phyloP scores from a whole-genome alignment of 1,140 invertebrate species.

The Parapsyche elsis region DNA sequence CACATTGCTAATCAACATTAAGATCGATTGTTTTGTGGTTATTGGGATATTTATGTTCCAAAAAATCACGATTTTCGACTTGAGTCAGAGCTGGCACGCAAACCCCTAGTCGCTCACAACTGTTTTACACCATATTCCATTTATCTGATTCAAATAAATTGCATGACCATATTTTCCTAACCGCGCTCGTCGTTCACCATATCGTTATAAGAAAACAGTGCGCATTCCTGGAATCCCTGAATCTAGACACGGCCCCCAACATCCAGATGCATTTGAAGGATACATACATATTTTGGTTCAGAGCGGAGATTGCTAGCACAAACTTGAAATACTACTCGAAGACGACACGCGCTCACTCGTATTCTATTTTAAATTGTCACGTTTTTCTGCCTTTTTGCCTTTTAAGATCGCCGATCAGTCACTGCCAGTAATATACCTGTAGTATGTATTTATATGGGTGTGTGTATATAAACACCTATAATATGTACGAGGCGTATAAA shows the following conservation, averaged over 20 bases:
- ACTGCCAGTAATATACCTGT: too few species aligned
- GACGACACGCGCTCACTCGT: background rate
- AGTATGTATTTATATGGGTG: background rate
- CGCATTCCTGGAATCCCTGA: constrained; percentile 34
- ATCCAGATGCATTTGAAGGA: constrained; percentile 31
- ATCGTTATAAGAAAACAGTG: constrained; percentile 21
- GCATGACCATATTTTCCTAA: constrained; percentile 36
- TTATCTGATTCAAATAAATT: constrained; percentile 42
- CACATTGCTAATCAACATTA: too few species aligned
- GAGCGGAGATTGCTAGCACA: background rate
- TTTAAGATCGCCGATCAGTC: background rate
- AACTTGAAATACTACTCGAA: background rate
- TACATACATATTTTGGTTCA: constrained; percentile 28
- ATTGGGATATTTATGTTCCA: too few species aligned
- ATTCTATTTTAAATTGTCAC: constrained; percentile 5
- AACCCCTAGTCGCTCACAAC: background rate
- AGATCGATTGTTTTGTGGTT: too few species aligned
- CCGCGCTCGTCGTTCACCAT: constrained; percentile 23
- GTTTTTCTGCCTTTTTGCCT: background rate
- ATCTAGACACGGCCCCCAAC: constrained; percentile 12
- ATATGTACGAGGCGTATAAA: background rate
- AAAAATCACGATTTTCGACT: too few species aligned
- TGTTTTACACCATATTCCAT: constrained; percentile 32
- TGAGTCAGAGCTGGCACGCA: background rate
- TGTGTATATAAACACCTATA: background rate